Evolutionary conservation across 2,888 invertebrate genomes (phyloP).

Genomic region (Pachycephus smyrnensis): DNA sequence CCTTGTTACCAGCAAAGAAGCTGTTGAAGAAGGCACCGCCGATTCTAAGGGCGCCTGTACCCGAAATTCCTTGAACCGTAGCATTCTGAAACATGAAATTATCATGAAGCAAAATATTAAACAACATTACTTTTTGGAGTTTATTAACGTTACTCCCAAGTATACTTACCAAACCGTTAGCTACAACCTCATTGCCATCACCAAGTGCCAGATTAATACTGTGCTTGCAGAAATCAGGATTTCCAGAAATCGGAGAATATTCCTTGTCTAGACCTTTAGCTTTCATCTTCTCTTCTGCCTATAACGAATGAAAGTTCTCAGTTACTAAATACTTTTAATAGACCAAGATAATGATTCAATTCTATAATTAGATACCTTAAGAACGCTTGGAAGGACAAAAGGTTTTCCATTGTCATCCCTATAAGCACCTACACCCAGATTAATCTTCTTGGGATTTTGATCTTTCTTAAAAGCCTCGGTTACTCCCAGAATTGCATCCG

Average conservation of each 20-base stretch:
- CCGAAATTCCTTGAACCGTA: conserved; percentile 89
- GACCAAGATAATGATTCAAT: background rate
- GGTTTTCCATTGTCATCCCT: conserved; percentile 98
- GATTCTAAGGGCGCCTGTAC: conserved; percentile 95
- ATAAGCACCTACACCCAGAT: conserved; percentile 96
- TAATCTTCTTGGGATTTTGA: conserved; percentile 92
- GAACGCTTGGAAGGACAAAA: conserved; percentile 90
- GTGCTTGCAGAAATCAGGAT: conserved; percentile 85
- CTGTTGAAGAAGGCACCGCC: conserved; percentile 89
- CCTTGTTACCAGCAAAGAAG: conserved; percentile 84
- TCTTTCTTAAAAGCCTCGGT: conserved; percentile 96
- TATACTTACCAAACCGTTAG: conserved; percentile 79
- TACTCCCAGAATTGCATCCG: conserved; percentile 97
- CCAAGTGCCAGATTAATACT: conserved; percentile 92
- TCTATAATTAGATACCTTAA: conserved; percentile 69
- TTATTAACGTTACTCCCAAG: background rate
- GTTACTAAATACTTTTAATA: conserved; percentile 3
- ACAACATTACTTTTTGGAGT: background rate
- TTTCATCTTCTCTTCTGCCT: conserved; percentile 87
- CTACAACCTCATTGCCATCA: conserved; percentile 75
- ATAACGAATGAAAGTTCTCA: conserved; percentile 33
- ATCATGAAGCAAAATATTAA: background rate
- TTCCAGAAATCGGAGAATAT: conserved; percentile 93
- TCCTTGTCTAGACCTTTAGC: conserved; percentile 87
- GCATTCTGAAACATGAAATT: conserved; percentile 69